A percentile compares a stretch with the other conserved stretches of the same genome.
phyloP scores from a whole-genome alignment of 2,113 vertebrate species.

The Arenaria interpres region DNA sequence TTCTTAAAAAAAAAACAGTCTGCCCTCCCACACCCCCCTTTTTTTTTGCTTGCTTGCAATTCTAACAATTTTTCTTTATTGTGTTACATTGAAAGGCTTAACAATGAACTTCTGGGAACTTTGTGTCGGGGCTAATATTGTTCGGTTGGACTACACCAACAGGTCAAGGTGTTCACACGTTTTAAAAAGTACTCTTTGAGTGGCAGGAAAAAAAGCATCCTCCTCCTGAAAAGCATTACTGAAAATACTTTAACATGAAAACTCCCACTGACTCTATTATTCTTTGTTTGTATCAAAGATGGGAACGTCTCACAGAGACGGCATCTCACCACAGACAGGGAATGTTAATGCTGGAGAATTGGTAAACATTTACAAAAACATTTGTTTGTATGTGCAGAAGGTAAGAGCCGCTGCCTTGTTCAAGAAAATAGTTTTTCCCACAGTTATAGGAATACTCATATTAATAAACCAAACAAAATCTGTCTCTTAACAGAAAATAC shows the following conservation, averaged over 20 bases:
- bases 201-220: neutral
- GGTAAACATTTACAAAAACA: neutral
- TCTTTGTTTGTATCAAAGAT: neutral
- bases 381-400: neutral
- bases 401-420: neutral
- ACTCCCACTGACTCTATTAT: neutral
- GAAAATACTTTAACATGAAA: neutral
- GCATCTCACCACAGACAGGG: too few relatives aligned
- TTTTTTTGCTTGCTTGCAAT: neutral
- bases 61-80: neutral
- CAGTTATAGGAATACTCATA: neutral
- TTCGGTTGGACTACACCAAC: neutral
- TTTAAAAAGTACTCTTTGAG: neutral
- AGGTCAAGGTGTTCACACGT: fast-evolving
- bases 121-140: neutral
- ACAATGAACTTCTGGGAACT: neutral
- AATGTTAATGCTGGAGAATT: neutral
- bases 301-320: neutral
- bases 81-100: neutral
- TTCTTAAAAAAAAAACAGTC: neutral
- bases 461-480: neutral
- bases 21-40: fast-evolving
- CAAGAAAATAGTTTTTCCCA: neutral
- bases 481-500: neutral
- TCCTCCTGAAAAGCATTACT: neutral